Evolutionary conservation across 2,888 invertebrate species (phyloP), one percentile per base, ranked within the genome.

Genomic region (Sepioteuthis lessoniana): DNA sequence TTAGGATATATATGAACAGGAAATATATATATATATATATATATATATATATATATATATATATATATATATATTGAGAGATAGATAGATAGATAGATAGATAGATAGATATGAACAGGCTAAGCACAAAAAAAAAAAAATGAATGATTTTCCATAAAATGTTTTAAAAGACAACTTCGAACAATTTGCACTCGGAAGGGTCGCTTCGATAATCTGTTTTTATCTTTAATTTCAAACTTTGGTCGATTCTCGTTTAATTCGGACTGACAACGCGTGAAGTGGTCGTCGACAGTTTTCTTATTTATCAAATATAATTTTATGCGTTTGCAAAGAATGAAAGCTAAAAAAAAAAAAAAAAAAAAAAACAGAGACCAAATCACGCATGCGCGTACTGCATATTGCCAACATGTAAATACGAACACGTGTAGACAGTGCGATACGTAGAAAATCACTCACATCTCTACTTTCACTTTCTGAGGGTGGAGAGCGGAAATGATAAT

Each of bases 241-340:
- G 35, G n/a, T 76, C 31, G 60, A 28, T 7, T 60, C 10, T 35
- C 76, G n/a, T 76, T 35, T 76, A 76, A 76, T 76, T 76, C 76
- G 76, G n/a, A n/a, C 76, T 76, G 76, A 76, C 76, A n/a, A 76
- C 76, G 76, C 76, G 76, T 76, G n/a, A 76, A 76, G 76, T 35
- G 76, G 76, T 19, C 76, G 76, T 76, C 76, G n/a, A 16, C 76
- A 76, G 25, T 76, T 76, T 76, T n/a, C 76, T 55, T 8, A 76
- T 76, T 76, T 35, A 76, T n/a, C n/a, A n/a, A 35, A 76, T 76
- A 8, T 76, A 76, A n/a, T 76, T 76, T 76, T 76, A n/a, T 76
- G 76, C n/a, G 35, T 76, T 76, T 76, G 13, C 31, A 76, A n/a
- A n/a, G n/a, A n/a, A 1, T 0, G 4, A n/a, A 76, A 35, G 2